Evolutionary conservation across 2,113 vertebrate species (phyloP).

Genomic region (Thinocorus orbignyianus): DNA sequence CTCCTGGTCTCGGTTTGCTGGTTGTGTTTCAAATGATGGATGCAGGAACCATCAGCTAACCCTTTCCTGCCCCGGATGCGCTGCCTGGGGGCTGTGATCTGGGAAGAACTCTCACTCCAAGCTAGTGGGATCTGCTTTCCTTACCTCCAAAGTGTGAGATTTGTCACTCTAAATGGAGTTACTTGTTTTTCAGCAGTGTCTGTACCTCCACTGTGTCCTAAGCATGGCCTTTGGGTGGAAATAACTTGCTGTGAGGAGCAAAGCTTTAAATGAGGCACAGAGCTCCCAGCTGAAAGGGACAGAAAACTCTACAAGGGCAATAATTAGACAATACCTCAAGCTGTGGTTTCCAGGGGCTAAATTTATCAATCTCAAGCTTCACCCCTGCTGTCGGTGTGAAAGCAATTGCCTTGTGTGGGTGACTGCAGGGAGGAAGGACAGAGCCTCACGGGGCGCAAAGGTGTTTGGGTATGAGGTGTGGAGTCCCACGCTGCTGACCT

Average conservation of each 20-base stretch:
- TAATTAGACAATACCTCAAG: conserved; percentile 6
- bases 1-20: neutral
- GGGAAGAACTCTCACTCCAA: neutral
- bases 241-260: neutral
- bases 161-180: neutral
- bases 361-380: neutral
- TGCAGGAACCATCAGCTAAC: neutral
- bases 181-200: neutral
- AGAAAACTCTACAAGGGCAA: neutral
- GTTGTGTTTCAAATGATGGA: neutral
- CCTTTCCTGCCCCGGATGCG: rapidly evolving
- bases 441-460: rapidly evolving
- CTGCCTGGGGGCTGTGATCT: neutral
- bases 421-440: neutral
- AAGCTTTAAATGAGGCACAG: neutral
- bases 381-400: neutral
- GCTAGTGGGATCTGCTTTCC: neutral
- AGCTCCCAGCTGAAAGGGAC: neutral
- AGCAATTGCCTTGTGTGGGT: neutral
- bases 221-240: neutral
- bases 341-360: neutral
- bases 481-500: neutral
- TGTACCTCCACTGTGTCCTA: neutral
- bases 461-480: rapidly evolving
- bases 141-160: neutral